Conservation (phyloP, 2,888 invertebrate species). For the Lordiphosa andalusiaca region DNA sequence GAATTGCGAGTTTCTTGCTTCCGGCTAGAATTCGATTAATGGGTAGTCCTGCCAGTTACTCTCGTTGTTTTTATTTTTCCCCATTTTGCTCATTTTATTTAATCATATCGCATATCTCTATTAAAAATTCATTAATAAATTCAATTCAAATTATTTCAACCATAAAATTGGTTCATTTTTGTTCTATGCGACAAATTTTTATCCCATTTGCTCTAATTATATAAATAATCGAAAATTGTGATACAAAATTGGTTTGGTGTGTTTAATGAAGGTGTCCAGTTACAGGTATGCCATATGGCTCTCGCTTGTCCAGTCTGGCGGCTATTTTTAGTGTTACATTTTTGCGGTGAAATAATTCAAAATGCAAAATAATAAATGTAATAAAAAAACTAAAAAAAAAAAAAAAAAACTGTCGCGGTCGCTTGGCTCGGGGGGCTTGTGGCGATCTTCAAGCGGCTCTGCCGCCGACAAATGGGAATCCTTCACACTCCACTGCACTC, state of each 20-base stretch:
- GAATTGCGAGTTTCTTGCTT: too few species aligned
- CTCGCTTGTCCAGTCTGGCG: conserved; percentile 23
- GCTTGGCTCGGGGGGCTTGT: conserved; percentile 31
- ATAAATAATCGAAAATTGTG: too few species aligned
- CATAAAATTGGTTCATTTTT: neutral
- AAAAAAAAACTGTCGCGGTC: conserved; percentile 39
- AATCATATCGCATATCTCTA: too few species aligned
- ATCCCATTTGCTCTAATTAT: too few species aligned
- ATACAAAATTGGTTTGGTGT: too few species aligned
- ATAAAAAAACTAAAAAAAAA: conserved; percentile 11
- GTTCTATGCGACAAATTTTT: too few species aligned
- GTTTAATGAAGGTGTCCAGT: conserved; percentile 2
- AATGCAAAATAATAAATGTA: conserved; percentile 6
- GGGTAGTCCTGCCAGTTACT: too few species aligned
- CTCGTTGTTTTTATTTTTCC: too few species aligned
- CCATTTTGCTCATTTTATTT: too few species aligned
- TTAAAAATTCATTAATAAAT: too few species aligned
- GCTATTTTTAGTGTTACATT: conserved; percentile 33
- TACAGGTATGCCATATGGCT: neutral
- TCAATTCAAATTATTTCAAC: neutral
- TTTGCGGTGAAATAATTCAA: conserved; percentile 31
- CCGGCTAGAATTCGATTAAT: too few species aligned
- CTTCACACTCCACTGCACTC: conserved; percentile 79
- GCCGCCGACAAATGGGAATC: conserved; percentile 66
- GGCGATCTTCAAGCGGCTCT: conserved; percentile 63